phyloP scores from a whole-genome alignment of 2,113 vertebrate species.

The Carlito syrichta region DNA sequence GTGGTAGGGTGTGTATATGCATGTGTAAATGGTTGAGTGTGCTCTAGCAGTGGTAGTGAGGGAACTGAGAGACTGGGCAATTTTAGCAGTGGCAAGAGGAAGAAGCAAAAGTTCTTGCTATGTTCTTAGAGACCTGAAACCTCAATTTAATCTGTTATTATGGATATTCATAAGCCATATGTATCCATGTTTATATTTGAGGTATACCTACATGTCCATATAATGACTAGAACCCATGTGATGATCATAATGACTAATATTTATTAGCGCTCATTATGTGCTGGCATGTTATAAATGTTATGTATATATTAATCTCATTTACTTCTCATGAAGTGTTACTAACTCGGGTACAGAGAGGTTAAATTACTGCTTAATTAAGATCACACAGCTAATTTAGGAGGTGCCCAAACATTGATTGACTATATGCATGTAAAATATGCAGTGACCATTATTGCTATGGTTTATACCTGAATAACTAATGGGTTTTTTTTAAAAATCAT shows the following conservation, averaged over 20 bases:
- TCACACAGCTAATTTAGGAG: background rate
- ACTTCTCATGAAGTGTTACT: slow-evolving; percentile 9
- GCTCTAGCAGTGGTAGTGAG: background rate
- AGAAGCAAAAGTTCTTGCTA: background rate
- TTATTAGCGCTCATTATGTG: background rate
- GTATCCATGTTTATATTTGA: background rate
- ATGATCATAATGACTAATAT: background rate
- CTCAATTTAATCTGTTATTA: background rate
- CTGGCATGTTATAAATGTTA: background rate
- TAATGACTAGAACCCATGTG: background rate
- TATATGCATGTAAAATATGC: background rate
- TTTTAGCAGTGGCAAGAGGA: background rate
- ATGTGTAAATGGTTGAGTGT: background rate
- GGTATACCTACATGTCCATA: background rate
- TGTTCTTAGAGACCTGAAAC: background rate
- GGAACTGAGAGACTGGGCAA: background rate
- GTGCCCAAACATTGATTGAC: background rate
- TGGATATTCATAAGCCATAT: background rate
- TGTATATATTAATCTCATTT: background rate
- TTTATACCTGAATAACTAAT: background rate
- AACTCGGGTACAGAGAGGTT: background rate
- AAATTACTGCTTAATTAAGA: background rate
- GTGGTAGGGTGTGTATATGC: background rate
- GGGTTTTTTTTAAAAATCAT: background rate
- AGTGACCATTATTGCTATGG: background rate